Evolutionary conservation across 2,797 vertebrate species (phyloP).

Genomic region (Falco peregrinus): DNA sequence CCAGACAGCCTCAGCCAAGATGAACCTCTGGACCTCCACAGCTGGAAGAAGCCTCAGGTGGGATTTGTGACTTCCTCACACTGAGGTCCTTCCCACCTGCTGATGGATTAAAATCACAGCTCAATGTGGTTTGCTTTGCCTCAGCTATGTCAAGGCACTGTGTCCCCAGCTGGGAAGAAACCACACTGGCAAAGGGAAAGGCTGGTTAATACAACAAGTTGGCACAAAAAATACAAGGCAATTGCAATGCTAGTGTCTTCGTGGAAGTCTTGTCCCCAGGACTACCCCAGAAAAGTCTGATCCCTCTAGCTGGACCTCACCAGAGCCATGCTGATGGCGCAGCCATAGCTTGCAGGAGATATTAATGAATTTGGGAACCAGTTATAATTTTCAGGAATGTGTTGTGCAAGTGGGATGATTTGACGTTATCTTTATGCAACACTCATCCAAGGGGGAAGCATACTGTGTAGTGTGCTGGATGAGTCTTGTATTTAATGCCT

Average conservation of each 20-base stretch:
- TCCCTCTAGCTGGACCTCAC: background rate
- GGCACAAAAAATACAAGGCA: fast-evolving
- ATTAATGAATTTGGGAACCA: background rate
- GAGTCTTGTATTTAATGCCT: conserved; percentile 41
- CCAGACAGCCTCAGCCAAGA: background rate
- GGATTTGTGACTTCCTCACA: background rate
- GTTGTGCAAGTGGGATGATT: background rate
- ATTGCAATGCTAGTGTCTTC: background rate
- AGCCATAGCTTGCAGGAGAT: background rate
- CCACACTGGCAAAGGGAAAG: background rate
- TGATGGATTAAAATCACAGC: fast-evolving
- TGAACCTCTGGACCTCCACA: background rate
- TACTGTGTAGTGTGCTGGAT: background rate
- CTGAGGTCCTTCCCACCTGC: background rate
- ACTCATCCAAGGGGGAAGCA: conserved; percentile 8
- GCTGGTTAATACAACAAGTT: background rate
- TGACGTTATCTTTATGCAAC: background rate
- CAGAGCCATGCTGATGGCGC: background rate
- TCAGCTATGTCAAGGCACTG: fast-evolving
- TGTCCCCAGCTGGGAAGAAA: background rate
- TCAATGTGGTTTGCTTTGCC: background rate
- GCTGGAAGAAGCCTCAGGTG: background rate
- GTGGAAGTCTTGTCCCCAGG: background rate
- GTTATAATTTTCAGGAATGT: background rate
- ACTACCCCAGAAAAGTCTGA: background rate